Percentiles rank a stretch among this genome's conserved stretches.
phyloP scores from a whole-genome alignment of 2,113 vertebrate genomes.

The Mobula hypostoma region DNA sequence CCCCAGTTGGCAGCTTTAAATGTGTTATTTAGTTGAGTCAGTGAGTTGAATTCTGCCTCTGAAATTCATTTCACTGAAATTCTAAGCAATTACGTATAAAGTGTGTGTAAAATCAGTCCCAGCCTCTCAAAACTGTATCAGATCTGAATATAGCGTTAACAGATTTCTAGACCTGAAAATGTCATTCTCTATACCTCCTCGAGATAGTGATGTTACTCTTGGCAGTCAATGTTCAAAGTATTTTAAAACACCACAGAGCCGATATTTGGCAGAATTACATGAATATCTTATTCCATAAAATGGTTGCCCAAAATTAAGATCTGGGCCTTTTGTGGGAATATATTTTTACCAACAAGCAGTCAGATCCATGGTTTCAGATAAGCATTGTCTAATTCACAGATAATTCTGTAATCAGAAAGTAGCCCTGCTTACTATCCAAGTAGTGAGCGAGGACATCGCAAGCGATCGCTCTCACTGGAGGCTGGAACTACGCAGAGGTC shows the following conservation, averaged over 20 bases:
- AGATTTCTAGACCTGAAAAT: background rate
- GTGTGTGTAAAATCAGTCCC: background rate
- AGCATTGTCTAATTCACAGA: background rate
- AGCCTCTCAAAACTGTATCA: background rate
- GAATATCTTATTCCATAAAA: background rate
- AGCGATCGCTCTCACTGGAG: too few species aligned
- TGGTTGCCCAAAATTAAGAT: background rate
- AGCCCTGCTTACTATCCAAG: background rate
- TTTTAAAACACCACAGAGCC: too few species aligned
- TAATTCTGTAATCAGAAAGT: background rate
- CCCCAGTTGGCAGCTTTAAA: too few species aligned
- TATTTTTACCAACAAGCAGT: background rate
- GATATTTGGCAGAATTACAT: background rate
- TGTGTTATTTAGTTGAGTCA: too few species aligned
- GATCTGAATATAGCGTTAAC: background rate
- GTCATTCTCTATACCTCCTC: background rate
- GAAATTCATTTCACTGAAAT: too few species aligned
- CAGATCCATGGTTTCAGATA: background rate
- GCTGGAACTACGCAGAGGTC: too few species aligned
- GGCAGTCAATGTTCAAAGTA: background rate
- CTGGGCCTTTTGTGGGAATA: background rate
- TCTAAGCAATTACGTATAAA: background rate
- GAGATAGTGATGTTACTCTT: background rate
- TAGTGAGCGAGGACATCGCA: background rate
- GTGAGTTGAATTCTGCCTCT: too few species aligned